Evolutionary conservation across 2,797 vertebrate species (phyloP).

Genomic region (Melanotaenia boesemani): DNA sequence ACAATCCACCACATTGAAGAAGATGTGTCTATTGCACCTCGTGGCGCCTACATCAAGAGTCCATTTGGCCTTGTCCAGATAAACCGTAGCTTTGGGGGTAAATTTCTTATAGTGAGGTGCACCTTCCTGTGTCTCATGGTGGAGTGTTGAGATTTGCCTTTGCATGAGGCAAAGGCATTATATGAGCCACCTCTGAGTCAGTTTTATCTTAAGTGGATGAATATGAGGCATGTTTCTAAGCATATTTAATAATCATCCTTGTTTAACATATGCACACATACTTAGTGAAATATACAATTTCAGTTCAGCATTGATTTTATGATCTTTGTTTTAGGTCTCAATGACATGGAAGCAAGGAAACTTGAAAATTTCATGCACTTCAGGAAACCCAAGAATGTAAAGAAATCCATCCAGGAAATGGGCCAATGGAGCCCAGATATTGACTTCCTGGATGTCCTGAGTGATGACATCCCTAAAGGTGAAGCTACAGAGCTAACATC

Average conservation of each 20-base stretch:
- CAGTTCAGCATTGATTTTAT: neutral
- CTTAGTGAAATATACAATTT: neutral
- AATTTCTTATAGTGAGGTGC: constrained; percentile 15
- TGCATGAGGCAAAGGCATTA: neutral
- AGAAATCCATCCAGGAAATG: constrained; percentile 87
- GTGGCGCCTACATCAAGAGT: constrained; percentile 89
- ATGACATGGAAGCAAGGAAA: constrained; percentile 86
- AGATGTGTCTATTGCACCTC: constrained; percentile 88
- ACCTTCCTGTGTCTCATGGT: neutral
- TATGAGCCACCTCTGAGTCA: neutral
- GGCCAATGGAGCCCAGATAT: constrained; percentile 87
- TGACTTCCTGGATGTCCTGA: constrained; percentile 92
- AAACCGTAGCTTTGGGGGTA: constrained; percentile 94
- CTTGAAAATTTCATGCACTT: constrained; percentile 92
- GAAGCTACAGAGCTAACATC: constrained; percentile 11
- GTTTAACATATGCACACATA: neutral
- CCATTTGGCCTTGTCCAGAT: constrained; percentile 83
- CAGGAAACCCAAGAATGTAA: constrained; percentile 80
- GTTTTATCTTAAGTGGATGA: neutral
- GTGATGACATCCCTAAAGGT: constrained; percentile 92
- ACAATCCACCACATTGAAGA: constrained; percentile 88
- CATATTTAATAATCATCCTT: neutral
- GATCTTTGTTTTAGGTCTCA: constrained; percentile 83
- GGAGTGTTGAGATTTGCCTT: neutral
- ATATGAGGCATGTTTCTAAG: neutral